Conservation (phyloP, 2,113 vertebrate genomes). For the Gasterosteus aculeatus region DNA sequence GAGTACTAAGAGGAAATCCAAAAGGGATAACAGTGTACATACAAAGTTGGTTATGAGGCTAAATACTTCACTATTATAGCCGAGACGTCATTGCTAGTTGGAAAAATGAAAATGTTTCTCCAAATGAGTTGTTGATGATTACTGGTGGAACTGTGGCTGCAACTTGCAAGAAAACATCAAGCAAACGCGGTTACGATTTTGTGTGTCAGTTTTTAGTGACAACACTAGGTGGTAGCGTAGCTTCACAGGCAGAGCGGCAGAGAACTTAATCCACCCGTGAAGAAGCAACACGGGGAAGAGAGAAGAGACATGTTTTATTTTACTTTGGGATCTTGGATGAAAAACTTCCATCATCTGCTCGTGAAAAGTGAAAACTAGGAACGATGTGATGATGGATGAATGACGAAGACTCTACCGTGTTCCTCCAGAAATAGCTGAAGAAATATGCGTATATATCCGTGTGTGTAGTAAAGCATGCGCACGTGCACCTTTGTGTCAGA, state of each 20-base stretch:
- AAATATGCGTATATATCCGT: conserved; percentile 36
- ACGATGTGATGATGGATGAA: neutral
- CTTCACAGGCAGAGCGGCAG: neutral
- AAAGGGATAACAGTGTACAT: conserved; percentile 53
- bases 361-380: neutral
- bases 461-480: conserved; percentile 14
- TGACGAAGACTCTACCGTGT: neutral
- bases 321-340: neutral
- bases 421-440: conserved; percentile 42
- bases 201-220: neutral
- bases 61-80: neutral
- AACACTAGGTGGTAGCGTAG: conserved; percentile 51
- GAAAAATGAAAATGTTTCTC: neutral
- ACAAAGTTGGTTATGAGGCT: neutral
- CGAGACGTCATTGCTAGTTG: neutral
- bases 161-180: neutral
- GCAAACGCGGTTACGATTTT: neutral
- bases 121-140: neutral
- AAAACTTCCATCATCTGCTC: conserved; percentile 7
- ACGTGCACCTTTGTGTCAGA: conserved; percentile 44
- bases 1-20: conserved; percentile 63
- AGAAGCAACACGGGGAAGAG: neutral
- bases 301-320: neutral
- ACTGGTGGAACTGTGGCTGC: neutral
- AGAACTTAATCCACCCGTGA: neutral